Percentiles rank a stretch among this genome's conserved stretches.
Evolutionary conservation across 2,113 vertebrate genomes (phyloP).

Genomic region (Sprattus sprattus): DNA sequence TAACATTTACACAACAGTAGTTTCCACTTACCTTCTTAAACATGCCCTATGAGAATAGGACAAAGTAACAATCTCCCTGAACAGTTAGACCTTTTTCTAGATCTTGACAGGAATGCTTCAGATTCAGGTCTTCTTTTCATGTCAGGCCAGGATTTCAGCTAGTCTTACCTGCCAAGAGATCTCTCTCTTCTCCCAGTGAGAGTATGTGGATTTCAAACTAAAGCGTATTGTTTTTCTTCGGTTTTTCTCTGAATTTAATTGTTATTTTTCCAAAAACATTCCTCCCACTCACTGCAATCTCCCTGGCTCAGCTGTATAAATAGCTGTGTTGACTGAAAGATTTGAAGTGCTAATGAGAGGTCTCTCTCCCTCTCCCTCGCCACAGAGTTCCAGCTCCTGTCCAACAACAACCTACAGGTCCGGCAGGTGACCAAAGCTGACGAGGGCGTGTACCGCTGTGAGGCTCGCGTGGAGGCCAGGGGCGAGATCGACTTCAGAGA

Average conservation of each 20-base stretch:
- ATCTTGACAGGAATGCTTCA: background rate
- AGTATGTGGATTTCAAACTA: background rate
- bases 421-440: slow-evolving; percentile 91
- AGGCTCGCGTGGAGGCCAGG: slow-evolving; percentile 93
- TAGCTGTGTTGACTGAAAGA: background rate
- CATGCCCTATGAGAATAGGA: background rate
- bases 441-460: slow-evolving; percentile 94
- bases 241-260: background rate
- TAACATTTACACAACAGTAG: background rate
- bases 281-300: background rate
- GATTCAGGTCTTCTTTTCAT: background rate
- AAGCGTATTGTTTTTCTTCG: background rate
- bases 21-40: background rate
- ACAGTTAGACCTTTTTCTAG: background rate
- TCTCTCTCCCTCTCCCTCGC: background rate
- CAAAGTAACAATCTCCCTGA: background rate
- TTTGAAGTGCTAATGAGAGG: slow-evolving; percentile 4
- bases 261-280: background rate
- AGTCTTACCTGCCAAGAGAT: background rate
- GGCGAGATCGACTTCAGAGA: slow-evolving; percentile 97
- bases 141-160: background rate
- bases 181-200: background rate
- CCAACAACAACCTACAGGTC: slow-evolving; percentile 95
- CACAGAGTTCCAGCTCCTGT: slow-evolving; percentile 84
- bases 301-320: background rate